These are phyloP conservation scores for Phalanger gymnotis DNA, from an alignment of 2,797 vertebrate genomes.

Conservation along the genomic window DNA sequence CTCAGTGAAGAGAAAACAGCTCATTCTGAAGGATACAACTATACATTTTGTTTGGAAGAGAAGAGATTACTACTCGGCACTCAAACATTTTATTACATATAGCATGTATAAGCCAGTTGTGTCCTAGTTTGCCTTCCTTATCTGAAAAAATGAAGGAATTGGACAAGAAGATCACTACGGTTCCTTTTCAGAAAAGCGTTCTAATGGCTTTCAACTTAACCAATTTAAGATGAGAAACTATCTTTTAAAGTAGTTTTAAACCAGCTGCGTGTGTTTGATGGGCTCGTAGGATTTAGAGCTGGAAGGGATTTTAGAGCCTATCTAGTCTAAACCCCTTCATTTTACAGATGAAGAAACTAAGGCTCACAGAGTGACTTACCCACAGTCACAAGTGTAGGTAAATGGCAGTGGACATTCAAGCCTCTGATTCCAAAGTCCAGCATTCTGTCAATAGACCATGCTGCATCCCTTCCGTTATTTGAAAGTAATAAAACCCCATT, in stretches of 20 bases:
- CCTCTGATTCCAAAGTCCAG: neutral
- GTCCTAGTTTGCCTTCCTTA: neutral
- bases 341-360: neutral
- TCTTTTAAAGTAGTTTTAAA: neutral
- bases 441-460: neutral
- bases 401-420: neutral
- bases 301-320: neutral
- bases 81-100: neutral
- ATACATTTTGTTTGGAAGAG: neutral
- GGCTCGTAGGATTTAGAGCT: neutral
- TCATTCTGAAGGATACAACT: neutral
- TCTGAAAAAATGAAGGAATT: neutral
- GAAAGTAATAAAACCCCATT: neutral
- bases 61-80: neutral
- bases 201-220: neutral
- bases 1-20: neutral
- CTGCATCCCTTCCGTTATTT: neutral
- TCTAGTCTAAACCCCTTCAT: neutral
- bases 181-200: neutral
- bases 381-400: neutral
- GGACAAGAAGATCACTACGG: neutral
- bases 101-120: neutral
- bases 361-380: neutral
- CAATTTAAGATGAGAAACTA: neutral
- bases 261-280: neutral